Percentiles rank a stretch among this genome's conserved stretches.
phyloP scores from a whole-genome alignment of 2,797 vertebrate genomes.

The Pangasius djambal region DNA sequence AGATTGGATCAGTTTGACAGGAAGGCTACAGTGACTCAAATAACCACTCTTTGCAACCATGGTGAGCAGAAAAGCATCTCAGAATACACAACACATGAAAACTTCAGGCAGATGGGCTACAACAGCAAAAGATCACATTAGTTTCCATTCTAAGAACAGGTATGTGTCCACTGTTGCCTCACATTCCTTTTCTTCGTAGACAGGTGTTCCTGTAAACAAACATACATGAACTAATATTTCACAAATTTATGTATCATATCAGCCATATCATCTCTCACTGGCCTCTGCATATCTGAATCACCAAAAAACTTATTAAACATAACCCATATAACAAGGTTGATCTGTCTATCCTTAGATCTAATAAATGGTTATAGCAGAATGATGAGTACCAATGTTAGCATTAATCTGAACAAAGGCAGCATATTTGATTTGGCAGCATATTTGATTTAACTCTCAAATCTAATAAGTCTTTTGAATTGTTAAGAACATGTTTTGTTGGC shows the following conservation, averaged over 20 bases:
- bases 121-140: background rate
- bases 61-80: background rate
- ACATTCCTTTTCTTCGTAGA: too few species aligned
- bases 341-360: background rate
- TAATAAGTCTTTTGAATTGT: conserved; percentile 5
- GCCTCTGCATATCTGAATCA: background rate
- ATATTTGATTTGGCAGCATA: conserved; percentile 1
- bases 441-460: conserved; percentile 13
- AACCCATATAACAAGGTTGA: background rate
- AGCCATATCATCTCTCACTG: too few species aligned
- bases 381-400: background rate
- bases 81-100: background rate
- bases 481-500: conserved; percentile 9
- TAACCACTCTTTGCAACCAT: background rate
- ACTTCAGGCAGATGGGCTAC: background rate
- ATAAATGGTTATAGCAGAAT: conserved; percentile 3
- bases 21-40: background rate
- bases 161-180: background rate
- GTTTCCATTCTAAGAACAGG: background rate
- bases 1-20: background rate
- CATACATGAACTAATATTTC: background rate
- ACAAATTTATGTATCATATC: background rate
- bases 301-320: background rate
- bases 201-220: background rate
- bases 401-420: conserved; percentile 3